Base-by-base conservation (phyloP, 2,113 vertebrate species). In the Bujurquina vittata region DNA sequence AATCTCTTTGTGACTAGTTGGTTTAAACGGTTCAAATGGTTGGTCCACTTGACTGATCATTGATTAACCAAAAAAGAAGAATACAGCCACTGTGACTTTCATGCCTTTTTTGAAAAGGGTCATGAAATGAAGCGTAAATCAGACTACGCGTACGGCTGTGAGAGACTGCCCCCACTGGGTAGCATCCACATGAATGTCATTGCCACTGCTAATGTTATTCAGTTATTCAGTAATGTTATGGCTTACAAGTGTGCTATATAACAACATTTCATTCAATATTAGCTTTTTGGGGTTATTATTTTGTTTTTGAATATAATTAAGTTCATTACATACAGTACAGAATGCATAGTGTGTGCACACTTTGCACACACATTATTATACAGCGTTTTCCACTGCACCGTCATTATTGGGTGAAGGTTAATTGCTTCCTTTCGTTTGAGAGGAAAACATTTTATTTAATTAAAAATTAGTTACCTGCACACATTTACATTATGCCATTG, bases 351-450 rank as follows among this genome's bases (percentile, higher is more conserved):
- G 43, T 29, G 43, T 20, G 15, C 3, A 49, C 14, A 46, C 65
- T 69, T 29, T 69, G 43, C 40, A 0, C 1, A 46, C n/a, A 59
- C 59, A 63, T n/a, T n/a, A n/a, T 62, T 37, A 17, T 22, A 17
- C 23, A 49, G 18, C 15, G 49, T 69, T 69, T 49, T 29, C 1
- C 23, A 69, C 23, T 49, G 5, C 23, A 69, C 49, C 65, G 31
- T 10, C 0, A 0, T 69, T 69, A 52, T 0, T 18, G 10, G 52
- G 29, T 12, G 12, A 52, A 18, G 35, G 35, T 37, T 37, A 37
- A 72, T 52, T 31, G 31, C 9, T 46, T 49, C 63, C 40, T 67
- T 67, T 67, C 5, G 29, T 69, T 69, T 69, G 63, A 49, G 10
- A 29, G 40, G 63, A 49, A 67, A 67, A 69, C 15, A 46, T 22